Percentiles rank a stretch among this genome's conserved stretches.
These are phyloP conservation scores for Phengaris alcon DNA, from an alignment of 2,888 invertebrate species.

Conservation along the genomic window DNA sequence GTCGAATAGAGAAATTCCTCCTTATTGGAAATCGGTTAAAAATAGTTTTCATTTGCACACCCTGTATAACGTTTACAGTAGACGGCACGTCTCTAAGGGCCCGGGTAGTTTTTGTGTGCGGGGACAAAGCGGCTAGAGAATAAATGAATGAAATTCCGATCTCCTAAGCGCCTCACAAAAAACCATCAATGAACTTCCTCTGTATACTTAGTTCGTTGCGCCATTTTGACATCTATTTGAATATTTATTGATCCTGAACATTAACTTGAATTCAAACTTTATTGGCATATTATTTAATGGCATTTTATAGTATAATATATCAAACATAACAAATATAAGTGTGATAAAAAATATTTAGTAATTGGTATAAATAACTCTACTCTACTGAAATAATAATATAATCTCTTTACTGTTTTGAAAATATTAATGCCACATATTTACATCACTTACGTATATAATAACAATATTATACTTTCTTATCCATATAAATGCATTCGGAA, in stretches of 20 bases:
- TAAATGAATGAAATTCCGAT: slow-evolving; percentile 71
- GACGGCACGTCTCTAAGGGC: slow-evolving; percentile 69
- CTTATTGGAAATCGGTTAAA: no score
- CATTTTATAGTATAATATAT: not conserved
- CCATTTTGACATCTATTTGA: not conserved
- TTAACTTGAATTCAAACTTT: not conserved
- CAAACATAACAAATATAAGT: not conserved
- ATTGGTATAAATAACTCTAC: not conserved
- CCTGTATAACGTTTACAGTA: slow-evolving; percentile 57
- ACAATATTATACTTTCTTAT: no score
- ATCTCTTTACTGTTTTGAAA: no score
- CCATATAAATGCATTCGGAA: no score
- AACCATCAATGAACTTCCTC: slow-evolving; percentile 60
- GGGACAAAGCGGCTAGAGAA: slow-evolving; percentile 64
- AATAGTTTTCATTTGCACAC: slow-evolving; percentile 38
- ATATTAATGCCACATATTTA: no score
- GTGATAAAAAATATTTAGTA: not conserved
- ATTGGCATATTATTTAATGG: not conserved
- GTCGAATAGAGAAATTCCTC: no score
- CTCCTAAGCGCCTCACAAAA: slow-evolving; percentile 65
- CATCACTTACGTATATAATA: no score
- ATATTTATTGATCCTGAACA: not conserved
- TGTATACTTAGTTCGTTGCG: slow-evolving; percentile 39
- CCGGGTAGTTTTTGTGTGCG: slow-evolving; percentile 56
- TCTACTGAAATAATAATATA: not conserved